Evolutionary conservation across 2,888 invertebrate species (phyloP), one percentile per base, ranked within the genome.

Genomic region (Pyrrhopygopsis socrates): DNA sequence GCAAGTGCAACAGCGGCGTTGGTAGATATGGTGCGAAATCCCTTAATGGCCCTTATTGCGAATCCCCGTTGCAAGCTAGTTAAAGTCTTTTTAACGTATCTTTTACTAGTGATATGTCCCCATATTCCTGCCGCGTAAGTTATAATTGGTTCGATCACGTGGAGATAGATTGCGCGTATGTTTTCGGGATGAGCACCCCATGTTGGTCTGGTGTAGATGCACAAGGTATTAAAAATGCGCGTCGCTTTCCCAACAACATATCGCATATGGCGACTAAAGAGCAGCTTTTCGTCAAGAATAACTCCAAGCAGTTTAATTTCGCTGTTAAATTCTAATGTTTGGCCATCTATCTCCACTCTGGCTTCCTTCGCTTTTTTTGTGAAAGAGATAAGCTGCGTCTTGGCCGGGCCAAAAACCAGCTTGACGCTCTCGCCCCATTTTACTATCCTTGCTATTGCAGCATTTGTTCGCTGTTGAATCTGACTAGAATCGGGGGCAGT

Each of bases 21-120:
- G 2, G 50, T 54, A 2, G 71, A 54, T 6, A 71, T 54, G 30
- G 71, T 71, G 2, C 71, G 71, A 13, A 54, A 71, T 0, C 54
- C 76, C 79, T 73, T 73, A 67, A 79, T 87, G 45, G 79, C 84
- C 74, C n/a, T 71, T 5, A 71, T 50, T 2, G 45, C 8, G 15
- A 45, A 15, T 45, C 13, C 34, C 5, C 34, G 34, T 34, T 34
- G 34, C 11, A 34, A 11, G 11, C 34, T 34, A 8, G 11, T 8
- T 45, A 70, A n/a, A 13, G 24, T 8, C 24, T 27, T 45, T 15
- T 18, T 9, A 0, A 45, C 20, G 20, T 18, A 15, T 20, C n/a
- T 45, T 2, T 27, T 27, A 18, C n/a, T 13, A 2, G 27, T 20
- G 0, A 18, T 45, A 20, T 50, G 29, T 0, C 30, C 29, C 71